Evolutionary conservation across 2,888 invertebrate species (phyloP), one percentile per base, ranked within the genome.

Genomic region (Drosophila phalerata): DNA sequence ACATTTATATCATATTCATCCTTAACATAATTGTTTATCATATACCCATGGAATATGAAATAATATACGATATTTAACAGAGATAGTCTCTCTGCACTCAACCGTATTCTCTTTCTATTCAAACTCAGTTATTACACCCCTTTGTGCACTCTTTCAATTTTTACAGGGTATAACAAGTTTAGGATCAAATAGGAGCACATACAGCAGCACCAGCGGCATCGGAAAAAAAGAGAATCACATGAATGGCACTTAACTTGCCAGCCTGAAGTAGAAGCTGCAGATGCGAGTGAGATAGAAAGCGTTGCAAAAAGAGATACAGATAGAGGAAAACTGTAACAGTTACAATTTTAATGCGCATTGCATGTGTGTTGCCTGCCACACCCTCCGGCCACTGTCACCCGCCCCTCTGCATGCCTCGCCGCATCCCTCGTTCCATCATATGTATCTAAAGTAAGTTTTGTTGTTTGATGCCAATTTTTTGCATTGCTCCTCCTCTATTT

Each of bases 381-480:
- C 60, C 64, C 53, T 52, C 42, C 45, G 30, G 56, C 37, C 40
- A 45, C 11, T 32, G 47, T 32, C 19, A 13, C 13, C 5, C 1
- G n/a, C 34, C 34, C 32, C 32, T 11, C 3, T 34, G 32, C n/a
- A 9, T 25, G 32, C 37, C 40, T 22, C 17, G 5, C 17, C 30
- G 9, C 17, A 11, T 30, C 42, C 53, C 51, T 22, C 37, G 9
- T 30, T 38, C 57, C 49, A 32, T 28, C 52, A 49, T 55, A 55
- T 56, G 74, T 64, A 69, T 61, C 84, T 78, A 86, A 85, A 85
- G 83, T 80, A 87, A 85, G 76, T 87, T 85, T 77, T 89, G 85
- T 85, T 85, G 85, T 85, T 85, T 89, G 85, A 89, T 85, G 85
- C 85, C 85, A 85, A 85, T 85, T 85, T 85, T 85, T 85, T 83